phyloP scores from a whole-genome alignment of 1,140 invertebrate species.

The Solenopsis fugax region DNA sequence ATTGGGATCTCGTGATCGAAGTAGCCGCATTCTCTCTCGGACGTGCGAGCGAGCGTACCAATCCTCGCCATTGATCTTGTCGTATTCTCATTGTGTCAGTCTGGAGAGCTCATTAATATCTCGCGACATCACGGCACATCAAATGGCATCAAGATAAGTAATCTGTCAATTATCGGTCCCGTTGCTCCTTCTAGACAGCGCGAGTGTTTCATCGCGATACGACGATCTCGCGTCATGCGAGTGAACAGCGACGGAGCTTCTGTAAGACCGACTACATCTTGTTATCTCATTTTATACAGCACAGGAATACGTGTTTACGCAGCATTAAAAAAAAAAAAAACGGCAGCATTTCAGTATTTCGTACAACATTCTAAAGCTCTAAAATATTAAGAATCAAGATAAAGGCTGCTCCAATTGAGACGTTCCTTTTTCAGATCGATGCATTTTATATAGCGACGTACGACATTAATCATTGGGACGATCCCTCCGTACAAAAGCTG shows the following conservation, averaged over 20 bases:
- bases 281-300: background rate
- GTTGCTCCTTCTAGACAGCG: conserved; percentile 1
- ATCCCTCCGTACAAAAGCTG: conserved; percentile 39
- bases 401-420: background rate
- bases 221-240: conserved; percentile 10
- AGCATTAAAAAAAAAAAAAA: background rate
- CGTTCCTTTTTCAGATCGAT: background rate
- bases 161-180: conserved; percentile 50
- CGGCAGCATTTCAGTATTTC: background rate
- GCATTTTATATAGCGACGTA: background rate
- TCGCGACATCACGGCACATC: conserved; percentile 34
- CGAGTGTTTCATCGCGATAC: conserved; percentile 16
- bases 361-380: background rate
- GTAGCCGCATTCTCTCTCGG: background rate
- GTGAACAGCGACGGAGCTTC: background rate
- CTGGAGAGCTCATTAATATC: conserved; percentile 45
- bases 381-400: background rate
- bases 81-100: conserved; percentile 37
- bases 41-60: background rate
- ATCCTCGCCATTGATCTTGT: conserved; percentile 33
- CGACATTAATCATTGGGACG: background rate
- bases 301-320: background rate
- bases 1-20: conserved; percentile 37
- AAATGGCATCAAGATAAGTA: conserved; percentile 51
- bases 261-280: conserved; percentile 11